Evolutionary conservation across 1,140 invertebrate genomes (phyloP), one percentile per base, ranked within the genome.

Genomic region (Aporrectodea caliginosa): DNA sequence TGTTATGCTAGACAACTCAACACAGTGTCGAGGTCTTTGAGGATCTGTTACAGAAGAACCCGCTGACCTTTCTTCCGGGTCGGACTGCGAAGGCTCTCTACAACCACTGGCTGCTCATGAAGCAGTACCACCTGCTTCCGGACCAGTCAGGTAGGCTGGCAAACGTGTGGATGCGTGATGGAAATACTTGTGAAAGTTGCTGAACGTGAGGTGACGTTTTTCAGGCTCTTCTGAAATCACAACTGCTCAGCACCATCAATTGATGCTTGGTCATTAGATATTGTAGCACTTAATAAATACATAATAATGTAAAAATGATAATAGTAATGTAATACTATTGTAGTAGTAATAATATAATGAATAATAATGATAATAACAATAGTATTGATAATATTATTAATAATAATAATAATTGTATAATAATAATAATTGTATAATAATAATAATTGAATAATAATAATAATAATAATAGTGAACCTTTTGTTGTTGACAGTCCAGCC

Each of bases 51-150:
- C 91, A 93, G 77, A 84, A 88, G 79, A 78, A 87, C 78, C 85
- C 85, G 2, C 82, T 94, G 81, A 90, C 93, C 0, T 98, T 99
- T 88, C 94, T 96, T 88, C 92, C 92, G 72, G 92, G 93, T 31
- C 91, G 97, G 82, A 98, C 95, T 22, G 90, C 94, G 0, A 96
- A 95, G 89, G 90, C 92, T 16, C 88, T 99, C 34, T 90, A 93
- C 83, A 91, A 91, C 43, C 95, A 98, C 88, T 99, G 97, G 97
- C 91, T 94, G 79, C 89, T 95, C 31, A 92, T 99, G 88, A 96
- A 96, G 87, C 95, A 98, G 84, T 97, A 97, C 87, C 93, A 95
- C 84, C 89, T 99, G 1, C 86, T 99, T 43, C 93, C 94, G 0
- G 96, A 98, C 89, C 96, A 98, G 90, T 91, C 91, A 76, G 92